Conservation (phyloP, 1,140 invertebrate genomes). For the Acromyrmex heyeri region DNA sequence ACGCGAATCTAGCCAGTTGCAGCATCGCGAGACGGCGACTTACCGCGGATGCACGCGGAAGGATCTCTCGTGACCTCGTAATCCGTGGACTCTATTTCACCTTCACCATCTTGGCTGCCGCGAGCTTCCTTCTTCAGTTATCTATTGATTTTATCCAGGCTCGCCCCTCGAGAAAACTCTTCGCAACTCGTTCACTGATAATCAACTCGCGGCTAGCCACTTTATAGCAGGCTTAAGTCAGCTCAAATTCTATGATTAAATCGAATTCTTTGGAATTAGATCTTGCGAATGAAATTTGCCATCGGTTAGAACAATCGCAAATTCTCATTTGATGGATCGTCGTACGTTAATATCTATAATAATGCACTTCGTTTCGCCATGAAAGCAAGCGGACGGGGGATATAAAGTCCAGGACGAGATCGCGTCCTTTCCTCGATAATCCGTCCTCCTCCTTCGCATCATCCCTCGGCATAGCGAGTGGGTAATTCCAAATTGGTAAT, state of each 20-base stretch:
- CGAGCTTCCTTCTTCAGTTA: slow-evolving; percentile 56
- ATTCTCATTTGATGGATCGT: not conserved
- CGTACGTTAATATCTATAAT: slow-evolving; percentile 52
- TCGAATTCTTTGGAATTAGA: not conserved
- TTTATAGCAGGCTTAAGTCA: not conserved
- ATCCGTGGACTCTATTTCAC: slow-evolving; percentile 71
- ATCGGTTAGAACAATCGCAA: slow-evolving; percentile 15
- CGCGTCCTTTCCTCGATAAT: slow-evolving; percentile 65
- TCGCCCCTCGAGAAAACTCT: slow-evolving; percentile 4
- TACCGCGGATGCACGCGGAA: slow-evolving; percentile 74
- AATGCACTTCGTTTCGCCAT: slow-evolving; percentile 26
- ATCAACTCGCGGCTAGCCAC: not conserved
- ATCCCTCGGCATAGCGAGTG: slow-evolving; percentile 71
- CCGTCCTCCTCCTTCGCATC: slow-evolving; percentile 78
- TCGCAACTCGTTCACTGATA: not conserved
- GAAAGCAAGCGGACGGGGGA: slow-evolving; percentile 41
- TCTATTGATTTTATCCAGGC: slow-evolving; percentile 66
- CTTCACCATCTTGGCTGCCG: slow-evolving; percentile 41
- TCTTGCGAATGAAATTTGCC: slow-evolving; percentile 26
- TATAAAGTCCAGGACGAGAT: slow-evolving; percentile 52
- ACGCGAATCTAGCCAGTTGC: slow-evolving; percentile 67
- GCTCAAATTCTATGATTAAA: slow-evolving; percentile 2
- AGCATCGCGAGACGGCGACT: slow-evolving; percentile 70
- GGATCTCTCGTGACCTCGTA: slow-evolving; percentile 72
- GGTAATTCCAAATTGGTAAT: slow-evolving; percentile 87